A percentile compares a stretch with the other conserved stretches of the same genome.
Conservation (phyloP, 2,113 vertebrate genomes). For the Notiomystis cincta region DNA sequence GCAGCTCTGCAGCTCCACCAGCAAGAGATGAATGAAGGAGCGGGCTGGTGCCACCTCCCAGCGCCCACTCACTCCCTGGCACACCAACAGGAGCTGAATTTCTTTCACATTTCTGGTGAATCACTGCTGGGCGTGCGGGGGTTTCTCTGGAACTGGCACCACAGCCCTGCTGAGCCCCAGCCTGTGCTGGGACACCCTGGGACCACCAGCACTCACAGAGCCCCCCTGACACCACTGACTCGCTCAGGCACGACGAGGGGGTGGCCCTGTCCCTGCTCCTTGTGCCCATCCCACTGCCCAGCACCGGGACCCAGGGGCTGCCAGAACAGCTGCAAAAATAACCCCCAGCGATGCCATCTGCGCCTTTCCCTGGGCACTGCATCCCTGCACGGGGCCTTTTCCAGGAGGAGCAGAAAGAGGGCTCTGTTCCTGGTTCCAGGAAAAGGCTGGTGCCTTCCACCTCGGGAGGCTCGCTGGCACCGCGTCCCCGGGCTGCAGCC, state of each 20-base stretch:
- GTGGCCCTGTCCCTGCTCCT: background rate
- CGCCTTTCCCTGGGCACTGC: background rate
- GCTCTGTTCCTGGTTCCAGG: slow-evolving; percentile 24
- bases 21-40: slow-evolving; percentile 39
- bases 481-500: rapidly evolving
- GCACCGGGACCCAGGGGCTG: rapidly evolving
- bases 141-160: rapidly evolving
- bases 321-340: background rate
- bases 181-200: background rate
- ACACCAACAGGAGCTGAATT: background rate
- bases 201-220: rapidly evolving
- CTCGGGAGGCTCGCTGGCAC: background rate
- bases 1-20: background rate
- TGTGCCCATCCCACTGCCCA: rapidly evolving
- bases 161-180: rapidly evolving
- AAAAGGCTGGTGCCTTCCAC: background rate
- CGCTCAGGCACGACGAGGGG: rapidly evolving
- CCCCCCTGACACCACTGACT: rapidly evolving
- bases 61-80: slow-evolving; percentile 4
- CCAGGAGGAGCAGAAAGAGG: slow-evolving; percentile 10
- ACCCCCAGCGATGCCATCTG: background rate
- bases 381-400: background rate
- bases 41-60: slow-evolving; percentile 4
- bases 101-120: background rate
- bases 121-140: background rate